Conservation (phyloP, 2,797 vertebrate species). For the Masticophis lateralis region DNA sequence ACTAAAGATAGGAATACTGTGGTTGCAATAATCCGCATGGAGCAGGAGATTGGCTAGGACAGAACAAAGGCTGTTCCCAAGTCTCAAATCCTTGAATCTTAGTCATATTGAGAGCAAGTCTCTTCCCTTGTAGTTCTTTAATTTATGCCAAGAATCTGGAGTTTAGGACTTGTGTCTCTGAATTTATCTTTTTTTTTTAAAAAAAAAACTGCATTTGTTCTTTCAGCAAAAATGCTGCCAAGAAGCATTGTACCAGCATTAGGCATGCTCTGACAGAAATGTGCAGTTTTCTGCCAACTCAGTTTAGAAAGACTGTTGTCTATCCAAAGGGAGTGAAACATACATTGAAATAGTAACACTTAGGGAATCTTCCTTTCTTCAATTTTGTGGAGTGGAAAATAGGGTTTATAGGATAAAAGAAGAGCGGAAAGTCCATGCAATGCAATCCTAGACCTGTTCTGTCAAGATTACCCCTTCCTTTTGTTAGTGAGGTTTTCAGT, state of each 20-base stretch:
- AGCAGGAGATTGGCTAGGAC: background rate
- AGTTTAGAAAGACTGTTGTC: background rate
- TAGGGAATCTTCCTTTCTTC: background rate
- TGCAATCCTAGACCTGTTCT: background rate
- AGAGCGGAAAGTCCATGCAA: background rate
- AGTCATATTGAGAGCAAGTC: background rate
- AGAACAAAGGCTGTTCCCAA: background rate
- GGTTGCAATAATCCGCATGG: background rate
- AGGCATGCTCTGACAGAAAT: background rate
- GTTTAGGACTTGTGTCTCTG: background rate
- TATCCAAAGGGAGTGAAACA: background rate
- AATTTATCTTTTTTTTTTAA: background rate
- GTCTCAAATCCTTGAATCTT: background rate
- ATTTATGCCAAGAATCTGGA: background rate
- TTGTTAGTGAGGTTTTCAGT: background rate
- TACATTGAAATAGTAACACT: background rate
- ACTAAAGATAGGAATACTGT: background rate
- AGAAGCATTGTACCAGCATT: background rate
- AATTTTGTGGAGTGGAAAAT: background rate
- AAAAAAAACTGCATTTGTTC: background rate
- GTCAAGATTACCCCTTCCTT: background rate
- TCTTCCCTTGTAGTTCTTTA: background rate
- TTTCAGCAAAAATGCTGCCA: background rate
- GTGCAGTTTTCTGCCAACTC: background rate
- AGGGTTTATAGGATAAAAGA: background rate